Percentiles rank a stretch among this genome's conserved stretches.
Conservation (phyloP, 2,888 invertebrate species). For the Pammene fasciana region DNA sequence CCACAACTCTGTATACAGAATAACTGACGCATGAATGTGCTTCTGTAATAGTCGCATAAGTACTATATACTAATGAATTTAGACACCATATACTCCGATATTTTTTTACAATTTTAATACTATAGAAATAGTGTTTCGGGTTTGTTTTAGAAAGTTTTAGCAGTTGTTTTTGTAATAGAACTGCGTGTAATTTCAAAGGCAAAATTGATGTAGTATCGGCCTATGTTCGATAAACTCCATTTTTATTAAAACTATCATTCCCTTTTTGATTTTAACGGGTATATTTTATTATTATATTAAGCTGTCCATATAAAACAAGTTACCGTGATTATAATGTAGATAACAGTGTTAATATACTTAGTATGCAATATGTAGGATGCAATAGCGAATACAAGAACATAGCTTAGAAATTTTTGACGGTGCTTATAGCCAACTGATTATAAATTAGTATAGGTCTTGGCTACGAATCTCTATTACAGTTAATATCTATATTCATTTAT, state of each 20-base stretch:
- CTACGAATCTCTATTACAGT: not conserved
- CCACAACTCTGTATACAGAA: not conserved
- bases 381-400: not conserved
- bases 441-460: conserved; percentile 6
- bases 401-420: conserved; percentile 31
- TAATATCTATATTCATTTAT: no score
- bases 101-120: no score
- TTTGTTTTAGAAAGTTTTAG: no score
- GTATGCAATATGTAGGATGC: not conserved
- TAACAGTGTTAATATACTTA: no score
- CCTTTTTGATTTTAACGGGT: not conserved
- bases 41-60: not conserved
- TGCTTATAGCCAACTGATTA: conserved; percentile 24
- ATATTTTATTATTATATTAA: not conserved
- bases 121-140: no score
- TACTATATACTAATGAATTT: not conserved
- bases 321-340: no score
- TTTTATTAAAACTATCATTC: no score
- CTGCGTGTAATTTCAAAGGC: no score
- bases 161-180: no score
- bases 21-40: not conserved
- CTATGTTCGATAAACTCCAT: not conserved
- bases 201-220: not conserved
- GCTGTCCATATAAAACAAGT: conserved; percentile 10
- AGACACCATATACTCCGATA: not conserved